Evolutionary conservation across 2,888 invertebrate genomes (phyloP).

Genomic region (Prenolepis imparis): DNA sequence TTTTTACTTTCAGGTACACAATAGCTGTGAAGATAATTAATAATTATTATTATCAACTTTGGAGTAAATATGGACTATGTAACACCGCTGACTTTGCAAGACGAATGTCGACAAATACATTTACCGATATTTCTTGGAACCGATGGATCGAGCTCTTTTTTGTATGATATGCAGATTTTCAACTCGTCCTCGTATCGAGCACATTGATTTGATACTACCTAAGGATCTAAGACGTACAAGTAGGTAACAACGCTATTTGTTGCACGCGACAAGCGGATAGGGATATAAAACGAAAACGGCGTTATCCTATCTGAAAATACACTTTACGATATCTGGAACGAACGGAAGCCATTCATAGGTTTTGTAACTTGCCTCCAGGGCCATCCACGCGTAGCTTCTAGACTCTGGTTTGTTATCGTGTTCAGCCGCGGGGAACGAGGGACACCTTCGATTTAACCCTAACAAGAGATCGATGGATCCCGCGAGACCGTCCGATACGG

Average conservation of each 20-base stretch:
- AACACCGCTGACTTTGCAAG: neutral
- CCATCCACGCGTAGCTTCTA: slow-evolving; percentile 49
- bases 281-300: neutral
- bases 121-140: neutral
- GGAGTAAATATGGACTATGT: neutral
- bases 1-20: neutral
- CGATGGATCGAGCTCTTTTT: neutral
- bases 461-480: slow-evolving; percentile 83
- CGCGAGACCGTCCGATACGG: slow-evolving; percentile 77
- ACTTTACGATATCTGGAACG: slow-evolving; percentile 70
- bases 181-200: slow-evolving; percentile 51
- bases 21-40: neutral
- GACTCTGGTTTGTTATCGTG: slow-evolving; percentile 77
- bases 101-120: neutral
- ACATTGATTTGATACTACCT: neutral
- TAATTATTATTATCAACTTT: neutral
- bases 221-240: neutral
- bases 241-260: slow-evolving; percentile 54
- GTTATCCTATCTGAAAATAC: slow-evolving; percentile 63
- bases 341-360: slow-evolving; percentile 74
- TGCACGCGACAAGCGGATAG: slow-evolving; percentile 42
- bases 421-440: slow-evolving; percentile 75
- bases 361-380: slow-evolving; percentile 34
- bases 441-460: slow-evolving; percentile 80
- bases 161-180: slow-evolving; percentile 54